Percentiles rank a stretch among this genome's conserved stretches.
Evolutionary conservation across 1,140 invertebrate species (phyloP).

Genomic region (Eufriesea mexicana): DNA sequence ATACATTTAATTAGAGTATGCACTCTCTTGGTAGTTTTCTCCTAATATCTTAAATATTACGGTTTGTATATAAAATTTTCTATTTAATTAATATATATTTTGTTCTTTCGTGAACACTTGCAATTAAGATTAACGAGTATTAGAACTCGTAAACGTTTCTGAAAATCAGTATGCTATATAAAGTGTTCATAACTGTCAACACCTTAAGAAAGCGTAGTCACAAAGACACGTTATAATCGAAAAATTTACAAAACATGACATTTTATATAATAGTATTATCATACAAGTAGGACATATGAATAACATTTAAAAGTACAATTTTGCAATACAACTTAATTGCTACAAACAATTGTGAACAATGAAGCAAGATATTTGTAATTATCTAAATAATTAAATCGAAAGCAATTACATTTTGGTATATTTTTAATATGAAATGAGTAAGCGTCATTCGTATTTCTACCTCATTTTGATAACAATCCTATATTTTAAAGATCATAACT

Average conservation of each 20-base stretch:
- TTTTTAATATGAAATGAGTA: slow-evolving; percentile 59
- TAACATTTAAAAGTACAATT: slow-evolving; percentile 77
- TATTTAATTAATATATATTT: slow-evolving; percentile 61
- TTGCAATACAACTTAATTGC: slow-evolving; percentile 73
- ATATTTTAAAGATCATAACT: slow-evolving; percentile 62
- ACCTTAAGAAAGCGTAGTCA: slow-evolving; percentile 41
- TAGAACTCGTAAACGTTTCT: slow-evolving; percentile 33
- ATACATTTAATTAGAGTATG: slow-evolving; percentile 19
- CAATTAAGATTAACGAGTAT: slow-evolving; percentile 53
- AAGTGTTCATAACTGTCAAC: slow-evolving; percentile 43
- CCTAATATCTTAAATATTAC: slow-evolving; percentile 61
- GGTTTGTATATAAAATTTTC: slow-evolving; percentile 65
- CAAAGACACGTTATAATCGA: slow-evolving; percentile 64
- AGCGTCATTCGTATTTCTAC: slow-evolving; percentile 44
- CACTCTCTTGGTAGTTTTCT: slow-evolving; percentile 18
- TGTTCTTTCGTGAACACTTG: slow-evolving; percentile 49
- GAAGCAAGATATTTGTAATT: slow-evolving; percentile 52
- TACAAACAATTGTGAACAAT: slow-evolving; percentile 64
- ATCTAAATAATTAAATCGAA: slow-evolving; percentile 25
- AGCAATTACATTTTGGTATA: slow-evolving; percentile 31
- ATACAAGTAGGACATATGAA: slow-evolving; percentile 78
- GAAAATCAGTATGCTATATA: slow-evolving; percentile 50
- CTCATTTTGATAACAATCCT: slow-evolving; percentile 65
- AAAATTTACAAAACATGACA: slow-evolving; percentile 79
- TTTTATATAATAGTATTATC: slow-evolving; percentile 74